Base-by-base conservation (phyloP, 2,888 invertebrate genomes). In the Pelosia muscerda region DNA sequence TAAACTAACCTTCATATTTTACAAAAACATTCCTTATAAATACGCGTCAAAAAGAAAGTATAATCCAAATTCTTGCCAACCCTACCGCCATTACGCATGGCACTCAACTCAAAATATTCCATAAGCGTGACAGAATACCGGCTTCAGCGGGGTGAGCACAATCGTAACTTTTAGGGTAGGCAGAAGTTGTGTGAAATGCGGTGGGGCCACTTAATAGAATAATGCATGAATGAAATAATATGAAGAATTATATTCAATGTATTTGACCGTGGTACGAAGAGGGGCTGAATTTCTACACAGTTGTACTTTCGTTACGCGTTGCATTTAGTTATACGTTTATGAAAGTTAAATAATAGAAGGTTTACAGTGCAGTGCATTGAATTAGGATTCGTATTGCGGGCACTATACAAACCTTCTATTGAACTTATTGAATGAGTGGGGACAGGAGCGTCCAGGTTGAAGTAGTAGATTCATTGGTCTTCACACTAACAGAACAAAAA, bases 121-220 rank as follows among this genome's bases (percentile, higher is more conserved):
- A 73, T 54, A 74, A 76, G 77, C 77, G 74, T 76, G 74, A 79
- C 79, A 66, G 69, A 66, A 63, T 64, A 74, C 76, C 67, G 56
- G 79, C 76, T 62, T 60, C 70, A 28, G 25, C 57, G 66, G 81
- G 79, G 81, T 78, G 72, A 68, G 72, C 71, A 74, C 71, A 56
- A 63, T 60, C 58, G 31, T 66, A 65, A 58, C 63, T 63, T 53
- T 55, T 63, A 74, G 79, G 81, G 68, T 61, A 57, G 66, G 55
- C 54, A 79, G 79, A 79, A 73, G 70, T 76, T 31, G 62, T 73
- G 74, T 71, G 76, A 81, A 76, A 73, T 64, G 72, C n/a, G 66
- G 69, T 65, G 72, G 68, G 49, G 66, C 67, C 65, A 76, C 79
- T 79, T 78, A 66, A 79, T 68, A 68, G 28, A 63, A 67, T 67